Evolutionary conservation across 2,888 invertebrate species (phyloP), one percentile per base, ranked within the genome.

Genomic region (Crioceris asparagi): DNA sequence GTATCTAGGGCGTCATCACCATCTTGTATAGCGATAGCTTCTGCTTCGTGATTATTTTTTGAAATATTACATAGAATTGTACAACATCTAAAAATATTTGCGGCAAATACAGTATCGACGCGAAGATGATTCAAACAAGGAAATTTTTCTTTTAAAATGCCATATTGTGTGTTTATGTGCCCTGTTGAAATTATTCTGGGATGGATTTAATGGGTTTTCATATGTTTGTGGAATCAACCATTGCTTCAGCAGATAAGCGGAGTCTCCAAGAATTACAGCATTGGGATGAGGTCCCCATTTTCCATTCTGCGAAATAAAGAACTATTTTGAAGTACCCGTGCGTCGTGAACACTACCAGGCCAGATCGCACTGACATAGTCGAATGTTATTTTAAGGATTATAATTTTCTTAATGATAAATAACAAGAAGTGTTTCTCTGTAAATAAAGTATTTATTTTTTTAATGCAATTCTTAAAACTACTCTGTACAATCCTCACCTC

Each of bases 321-420:
- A 39, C 43, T 43, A 25, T 45, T 45, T 32, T 35, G 38, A 34
- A 43, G 36, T 15, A 51, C 50, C 17, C 48, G 27, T 17, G 47
- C 40, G 32, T 50, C 48, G 36, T 52, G 44, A 2, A 50, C 47
- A 35, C 48, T 49, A 3, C 50, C 50, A 26, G 52, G 45, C 43
- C 27, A 27, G 11, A 31, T 35, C 8, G 35, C 39, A 36, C 35
- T 36, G 3, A 39, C 11, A 36, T 48, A 51, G 25, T 50, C 49
- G 26, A 49, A 47, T 17, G 17, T 40, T 29, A 40, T n/a, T n/a
- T n/a, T n/a, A n/a, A n/a, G n/a, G n/a, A n/a, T n/a, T n/a, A n/a
- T n/a, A n/a, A n/a, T n/a, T n/a, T n/a, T n/a, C n/a, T n/a, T n/a
- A n/a, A n/a, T n/a, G n/a, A n/a, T n/a, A n/a, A n/a, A n/a, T n/a